phyloP scores from a whole-genome alignment of 2,113 vertebrate genomes.

The Hemibagrus wyckioides region DNA sequence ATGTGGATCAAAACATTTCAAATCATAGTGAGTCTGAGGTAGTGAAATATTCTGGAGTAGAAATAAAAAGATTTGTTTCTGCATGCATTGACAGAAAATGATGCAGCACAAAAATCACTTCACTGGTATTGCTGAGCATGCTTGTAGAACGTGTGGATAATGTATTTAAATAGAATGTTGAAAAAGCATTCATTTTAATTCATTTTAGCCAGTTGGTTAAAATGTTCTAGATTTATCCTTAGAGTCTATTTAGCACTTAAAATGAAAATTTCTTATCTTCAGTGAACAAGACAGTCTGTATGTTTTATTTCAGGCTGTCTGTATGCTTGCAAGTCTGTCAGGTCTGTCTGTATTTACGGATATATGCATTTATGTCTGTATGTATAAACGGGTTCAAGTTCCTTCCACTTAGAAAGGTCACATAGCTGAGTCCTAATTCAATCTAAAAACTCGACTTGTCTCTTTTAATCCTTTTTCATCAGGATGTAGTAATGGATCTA shows the following conservation, averaged over 20 bases:
- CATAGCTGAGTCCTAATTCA: background rate
- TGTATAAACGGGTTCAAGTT: background rate
- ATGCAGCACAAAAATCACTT: background rate
- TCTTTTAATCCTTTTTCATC: background rate
- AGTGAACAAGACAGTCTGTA: background rate
- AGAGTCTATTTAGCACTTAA: slow-evolving; percentile 3
- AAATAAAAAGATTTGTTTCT: background rate
- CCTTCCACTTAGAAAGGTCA: background rate
- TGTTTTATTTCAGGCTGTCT: background rate
- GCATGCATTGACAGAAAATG: background rate
- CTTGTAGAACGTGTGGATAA: background rate
- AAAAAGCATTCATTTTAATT: background rate
- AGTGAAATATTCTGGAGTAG: background rate
- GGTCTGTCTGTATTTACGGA: background rate
- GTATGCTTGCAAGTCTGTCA: background rate
- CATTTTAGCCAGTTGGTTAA: background rate
- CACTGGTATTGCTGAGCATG: background rate
- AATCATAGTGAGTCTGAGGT: background rate
- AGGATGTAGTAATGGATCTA: background rate
- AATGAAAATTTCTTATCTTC: background rate
- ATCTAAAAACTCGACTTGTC: background rate
- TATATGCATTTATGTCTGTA: background rate
- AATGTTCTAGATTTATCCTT: background rate
- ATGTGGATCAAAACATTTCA: background rate
- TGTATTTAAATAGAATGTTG: background rate